Percentiles rank a stretch among this genome's conserved stretches.
phyloP scores from a whole-genome alignment of 2,888 invertebrate genomes.

The Apamea anceps region DNA sequence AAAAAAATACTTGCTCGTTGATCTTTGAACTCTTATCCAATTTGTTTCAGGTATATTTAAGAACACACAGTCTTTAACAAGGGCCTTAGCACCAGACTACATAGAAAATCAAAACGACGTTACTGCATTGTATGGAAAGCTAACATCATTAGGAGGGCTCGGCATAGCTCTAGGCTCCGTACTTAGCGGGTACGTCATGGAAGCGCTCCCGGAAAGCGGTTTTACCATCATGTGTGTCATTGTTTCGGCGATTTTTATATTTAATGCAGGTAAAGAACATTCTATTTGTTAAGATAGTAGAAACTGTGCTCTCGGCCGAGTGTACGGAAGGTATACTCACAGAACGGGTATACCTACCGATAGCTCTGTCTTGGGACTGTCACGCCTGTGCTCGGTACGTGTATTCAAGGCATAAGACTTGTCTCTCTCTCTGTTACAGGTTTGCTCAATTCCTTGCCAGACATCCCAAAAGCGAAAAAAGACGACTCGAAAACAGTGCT shows the following conservation, averaged over 20 bases:
- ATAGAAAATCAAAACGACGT: slow-evolving; percentile 76
- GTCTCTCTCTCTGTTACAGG: slow-evolving; percentile 65
- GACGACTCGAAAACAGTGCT: slow-evolving; percentile 43
- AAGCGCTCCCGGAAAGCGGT: slow-evolving; percentile 84
- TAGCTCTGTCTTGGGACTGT: background rate
- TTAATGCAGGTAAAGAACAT: slow-evolving; percentile 69
- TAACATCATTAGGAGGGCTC: slow-evolving; percentile 90
- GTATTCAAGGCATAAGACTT: background rate
- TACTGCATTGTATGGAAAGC: slow-evolving; percentile 88
- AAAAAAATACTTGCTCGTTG: background rate
- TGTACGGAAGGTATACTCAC: no score
- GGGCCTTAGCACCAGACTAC: slow-evolving; percentile 90
- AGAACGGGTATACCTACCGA: no score
- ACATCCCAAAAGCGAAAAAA: slow-evolving; percentile 60
- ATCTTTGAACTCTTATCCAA: background rate
- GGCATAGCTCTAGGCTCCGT: slow-evolving; percentile 92
- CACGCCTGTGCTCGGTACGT: background rate
- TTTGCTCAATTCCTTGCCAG: slow-evolving; percentile 70
- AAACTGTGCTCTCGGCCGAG: background rate
- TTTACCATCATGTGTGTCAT: slow-evolving; percentile 85
- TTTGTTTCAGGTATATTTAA: slow-evolving; percentile 89
- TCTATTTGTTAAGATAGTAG: background rate
- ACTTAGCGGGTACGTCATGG: slow-evolving; percentile 91
- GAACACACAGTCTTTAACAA: slow-evolving; percentile 91
- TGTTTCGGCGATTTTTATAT: slow-evolving; percentile 66